These are phyloP conservation scores for Zaprionus ghesquierei DNA, from an alignment of 1,140 invertebrate species.

Conservation along the genomic window DNA sequence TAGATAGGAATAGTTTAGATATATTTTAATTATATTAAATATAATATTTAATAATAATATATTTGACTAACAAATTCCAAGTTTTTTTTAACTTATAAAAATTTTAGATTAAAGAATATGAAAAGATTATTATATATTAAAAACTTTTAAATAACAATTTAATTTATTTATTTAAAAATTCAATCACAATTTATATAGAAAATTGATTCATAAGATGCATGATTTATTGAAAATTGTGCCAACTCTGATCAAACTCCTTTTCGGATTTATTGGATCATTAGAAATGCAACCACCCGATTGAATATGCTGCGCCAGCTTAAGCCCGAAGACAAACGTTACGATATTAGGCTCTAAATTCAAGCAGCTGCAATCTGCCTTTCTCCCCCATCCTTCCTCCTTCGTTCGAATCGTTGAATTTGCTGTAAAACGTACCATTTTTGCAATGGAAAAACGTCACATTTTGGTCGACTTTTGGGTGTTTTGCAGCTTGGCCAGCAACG, in stretches of 20 bases:
- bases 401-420: slow-evolving; percentile 24
- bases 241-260: neutral
- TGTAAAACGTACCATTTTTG: slow-evolving; percentile 72
- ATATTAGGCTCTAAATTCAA: slow-evolving; percentile 55
- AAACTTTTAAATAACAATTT: too few species aligned
- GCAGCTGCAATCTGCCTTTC: slow-evolving; percentile 61
- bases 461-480: slow-evolving; percentile 47
- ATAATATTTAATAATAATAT: too few species aligned
- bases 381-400: slow-evolving; percentile 14
- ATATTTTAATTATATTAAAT: too few species aligned
- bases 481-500: slow-evolving; percentile 11
- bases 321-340: slow-evolving; percentile 30
- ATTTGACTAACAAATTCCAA: too few species aligned
- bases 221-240: neutral
- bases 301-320: slow-evolving; percentile 7
- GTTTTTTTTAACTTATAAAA: too few species aligned
- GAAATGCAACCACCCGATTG: slow-evolving; percentile 32
- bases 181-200: neutral
- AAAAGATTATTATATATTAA: too few species aligned
- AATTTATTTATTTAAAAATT: neutral
- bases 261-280: slow-evolving; percentile 24
- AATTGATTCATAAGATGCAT: neutral
- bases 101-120: too few species aligned
- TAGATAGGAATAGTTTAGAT: too few species aligned
- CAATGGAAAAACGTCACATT: slow-evolving; percentile 69